Percentiles rank a stretch among this genome's conserved stretches.
phyloP scores from a whole-genome alignment of 2,113 vertebrate genomes.

The Vireo altiloquus region DNA sequence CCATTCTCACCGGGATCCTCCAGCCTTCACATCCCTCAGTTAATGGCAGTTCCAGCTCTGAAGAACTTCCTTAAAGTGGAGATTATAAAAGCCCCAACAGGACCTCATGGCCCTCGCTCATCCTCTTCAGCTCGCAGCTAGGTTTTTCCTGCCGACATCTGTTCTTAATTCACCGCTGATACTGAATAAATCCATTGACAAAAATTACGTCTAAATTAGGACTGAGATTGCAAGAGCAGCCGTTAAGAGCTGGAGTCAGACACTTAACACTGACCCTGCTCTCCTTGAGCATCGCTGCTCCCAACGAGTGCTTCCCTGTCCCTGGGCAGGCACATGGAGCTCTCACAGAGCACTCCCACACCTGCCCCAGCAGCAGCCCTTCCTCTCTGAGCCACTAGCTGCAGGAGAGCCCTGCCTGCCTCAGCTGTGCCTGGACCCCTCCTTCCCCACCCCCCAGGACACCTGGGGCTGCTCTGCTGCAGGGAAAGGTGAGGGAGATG shows the following conservation, averaged over 20 bases:
- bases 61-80: neutral
- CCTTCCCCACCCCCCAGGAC: accelerated
- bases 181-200: neutral
- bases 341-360: accelerated
- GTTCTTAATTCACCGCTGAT: neutral
- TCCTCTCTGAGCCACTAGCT: neutral
- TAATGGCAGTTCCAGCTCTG: neutral
- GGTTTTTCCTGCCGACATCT: neutral
- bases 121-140: neutral
- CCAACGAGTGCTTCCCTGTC: accelerated
- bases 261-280: neutral
- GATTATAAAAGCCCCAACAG: neutral
- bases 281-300: neutral
- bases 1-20: neutral
- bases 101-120: neutral
- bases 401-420: accelerated
- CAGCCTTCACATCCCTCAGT: neutral
- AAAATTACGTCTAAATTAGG: neutral
- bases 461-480: neutral
- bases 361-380: neutral
- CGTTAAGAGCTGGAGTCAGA: neutral
- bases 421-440: neutral
- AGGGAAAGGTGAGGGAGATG: neutral
- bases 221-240: neutral
- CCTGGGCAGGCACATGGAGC: neutral